These are phyloP conservation scores for Cordilura impudica DNA, from an alignment of 2,888 invertebrate species.

Conservation along the genomic window DNA sequence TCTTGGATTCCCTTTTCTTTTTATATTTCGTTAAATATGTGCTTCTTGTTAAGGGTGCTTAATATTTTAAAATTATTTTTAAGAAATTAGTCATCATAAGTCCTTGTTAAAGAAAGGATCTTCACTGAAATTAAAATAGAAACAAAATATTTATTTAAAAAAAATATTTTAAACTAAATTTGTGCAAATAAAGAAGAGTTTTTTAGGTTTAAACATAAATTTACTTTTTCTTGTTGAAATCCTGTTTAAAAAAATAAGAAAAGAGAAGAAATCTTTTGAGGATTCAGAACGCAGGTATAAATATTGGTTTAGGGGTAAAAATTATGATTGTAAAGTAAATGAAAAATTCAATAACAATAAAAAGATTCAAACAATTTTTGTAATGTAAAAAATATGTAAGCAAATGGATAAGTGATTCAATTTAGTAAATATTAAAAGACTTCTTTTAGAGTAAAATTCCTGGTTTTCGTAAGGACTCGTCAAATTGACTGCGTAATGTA, in stretches of 20 bases:
- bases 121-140: slow-evolving; percentile 38
- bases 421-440: no score
- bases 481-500: no score
- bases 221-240: slow-evolving; percentile 51
- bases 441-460: no score
- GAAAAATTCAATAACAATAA: no score
- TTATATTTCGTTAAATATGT: background rate
- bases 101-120: slow-evolving; percentile 63
- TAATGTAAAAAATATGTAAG: no score
- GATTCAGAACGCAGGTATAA: slow-evolving; percentile 3
- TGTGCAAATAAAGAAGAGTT: background rate
- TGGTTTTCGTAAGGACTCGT: no score
- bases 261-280: slow-evolving; percentile 31
- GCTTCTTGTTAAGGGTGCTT: slow-evolving; percentile 8
- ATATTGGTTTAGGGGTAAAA: background rate
- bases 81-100: slow-evolving; percentile 49
- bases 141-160: background rate
- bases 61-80: background rate
- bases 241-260: slow-evolving; percentile 44
- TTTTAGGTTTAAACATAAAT: background rate
- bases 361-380: no score
- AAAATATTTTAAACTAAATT: background rate
- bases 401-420: no score
- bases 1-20: background rate
- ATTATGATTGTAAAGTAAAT: no score